A percentile compares a stretch with the other conserved stretches of the same genome.
Evolutionary conservation across 2,888 invertebrate species (phyloP).

Genomic region (Oscheius onirici): DNA sequence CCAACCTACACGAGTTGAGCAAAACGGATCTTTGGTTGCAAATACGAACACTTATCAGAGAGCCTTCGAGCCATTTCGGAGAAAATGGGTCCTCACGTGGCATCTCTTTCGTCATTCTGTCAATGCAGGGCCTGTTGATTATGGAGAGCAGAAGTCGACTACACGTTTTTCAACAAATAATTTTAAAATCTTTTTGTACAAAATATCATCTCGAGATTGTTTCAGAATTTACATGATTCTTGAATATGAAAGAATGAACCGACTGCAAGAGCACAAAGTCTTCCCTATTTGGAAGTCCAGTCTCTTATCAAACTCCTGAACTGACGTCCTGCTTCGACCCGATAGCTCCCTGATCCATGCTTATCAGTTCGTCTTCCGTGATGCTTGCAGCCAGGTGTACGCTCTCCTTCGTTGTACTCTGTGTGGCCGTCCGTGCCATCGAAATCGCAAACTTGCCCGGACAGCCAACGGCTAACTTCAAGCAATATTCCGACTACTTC

Average conservation of each 20-base stretch:
- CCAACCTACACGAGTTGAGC: too few relatives aligned
- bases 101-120: too few relatives aligned
- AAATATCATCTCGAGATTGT: not conserved
- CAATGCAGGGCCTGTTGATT: too few relatives aligned
- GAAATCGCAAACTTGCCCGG: constrained; percentile 41
- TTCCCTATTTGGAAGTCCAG: too few relatives aligned
- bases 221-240: not conserved
- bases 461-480: constrained; percentile 67
- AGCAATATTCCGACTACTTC: constrained; percentile 74
- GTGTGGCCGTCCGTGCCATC: not conserved
- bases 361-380: constrained; percentile 2
- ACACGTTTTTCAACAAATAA: not conserved
- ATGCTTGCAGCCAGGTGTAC: constrained; percentile 1
- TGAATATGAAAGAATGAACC: too few relatives aligned
- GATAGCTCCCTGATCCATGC: not conserved
- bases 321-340: not conserved
- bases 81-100: too few relatives aligned
- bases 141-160: too few relatives aligned
- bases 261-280: too few relatives aligned
- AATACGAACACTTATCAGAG: too few relatives aligned
- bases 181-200: too few relatives aligned
- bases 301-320: not conserved
- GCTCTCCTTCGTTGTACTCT: not conserved
- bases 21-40: too few relatives aligned
- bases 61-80: too few relatives aligned